Evolutionary conservation across 2,888 invertebrate species (phyloP).

Genomic region (Dolichopus griseipennis): DNA sequence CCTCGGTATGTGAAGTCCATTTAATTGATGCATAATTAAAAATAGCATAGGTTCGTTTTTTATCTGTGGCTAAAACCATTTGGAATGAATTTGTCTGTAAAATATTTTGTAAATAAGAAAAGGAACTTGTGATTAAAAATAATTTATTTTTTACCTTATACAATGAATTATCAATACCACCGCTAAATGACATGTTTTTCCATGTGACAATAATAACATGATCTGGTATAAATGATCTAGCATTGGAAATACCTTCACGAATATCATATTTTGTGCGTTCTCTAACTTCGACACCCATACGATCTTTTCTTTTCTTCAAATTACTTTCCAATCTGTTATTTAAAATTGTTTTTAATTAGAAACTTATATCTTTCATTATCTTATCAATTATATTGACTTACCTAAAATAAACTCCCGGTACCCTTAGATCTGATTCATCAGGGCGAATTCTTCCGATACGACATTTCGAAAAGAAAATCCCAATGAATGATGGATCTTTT

Average conservation of each 20-base stretch:
- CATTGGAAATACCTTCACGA: conserved; percentile 76
- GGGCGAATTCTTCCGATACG: conserved; percentile 58
- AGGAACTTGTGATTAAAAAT: too few relatives aligned
- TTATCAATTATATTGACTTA: conserved; percentile 11
- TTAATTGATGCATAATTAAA: conserved; percentile 81
- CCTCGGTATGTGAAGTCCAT: conserved; percentile 83
- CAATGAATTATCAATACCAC: conserved; percentile 64
- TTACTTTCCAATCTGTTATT: conserved; percentile 49
- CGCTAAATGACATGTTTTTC: conserved; percentile 85
- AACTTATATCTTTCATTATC: too few relatives aligned
- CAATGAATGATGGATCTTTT: conserved; percentile 81
- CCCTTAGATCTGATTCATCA: conserved; percentile 59
- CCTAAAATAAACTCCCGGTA: conserved; percentile 70
- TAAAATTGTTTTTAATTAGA: neutral
- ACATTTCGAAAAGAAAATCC: conserved; percentile 78
- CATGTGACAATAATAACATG: conserved; percentile 80
- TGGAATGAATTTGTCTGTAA: conserved; percentile 82
- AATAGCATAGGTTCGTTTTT: conserved; percentile 80
- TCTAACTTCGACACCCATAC: conserved; percentile 68
- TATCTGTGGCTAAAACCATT: conserved; percentile 78
- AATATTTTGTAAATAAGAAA: conserved; percentile 24
- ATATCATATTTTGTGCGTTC: conserved; percentile 75
- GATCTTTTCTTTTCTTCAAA: conserved; percentile 57
- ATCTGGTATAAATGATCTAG: conserved; percentile 75
- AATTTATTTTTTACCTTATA: conserved; percentile 34